phyloP scores from a whole-genome alignment of 2,113 vertebrate genomes.

The Neopipo cinnamomea region DNA sequence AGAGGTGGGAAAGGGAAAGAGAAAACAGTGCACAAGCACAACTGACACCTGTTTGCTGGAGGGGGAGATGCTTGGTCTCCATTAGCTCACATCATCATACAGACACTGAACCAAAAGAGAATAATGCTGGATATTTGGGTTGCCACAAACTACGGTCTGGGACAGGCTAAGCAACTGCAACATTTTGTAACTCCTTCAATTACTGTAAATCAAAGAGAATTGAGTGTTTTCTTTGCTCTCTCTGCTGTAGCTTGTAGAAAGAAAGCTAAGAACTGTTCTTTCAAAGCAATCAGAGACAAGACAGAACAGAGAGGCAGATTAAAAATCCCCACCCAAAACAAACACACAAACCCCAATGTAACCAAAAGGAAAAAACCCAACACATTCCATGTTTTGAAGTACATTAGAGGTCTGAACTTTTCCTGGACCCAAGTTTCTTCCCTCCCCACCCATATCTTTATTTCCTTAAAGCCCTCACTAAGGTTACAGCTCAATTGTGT shows the following conservation, averaged over 20 bases:
- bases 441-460: not conserved
- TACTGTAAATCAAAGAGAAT: constrained; percentile 44
- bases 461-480: not conserved
- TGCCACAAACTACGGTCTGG: constrained; percentile 38
- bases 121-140: constrained; percentile 26
- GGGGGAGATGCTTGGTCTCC: not conserved
- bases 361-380: not conserved
- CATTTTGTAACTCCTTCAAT: constrained; percentile 38
- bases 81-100: not conserved
- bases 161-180: constrained; percentile 39
- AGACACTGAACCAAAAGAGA: constrained; percentile 29
- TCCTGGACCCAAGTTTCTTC: constrained; percentile 39
- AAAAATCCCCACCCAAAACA: not conserved
- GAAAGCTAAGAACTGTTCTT: not conserved
- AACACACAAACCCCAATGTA: not conserved
- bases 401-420: not conserved
- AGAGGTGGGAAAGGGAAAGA: not conserved
- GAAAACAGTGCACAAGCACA: not conserved
- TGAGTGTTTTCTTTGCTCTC: constrained; percentile 2
- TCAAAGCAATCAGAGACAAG: not conserved
- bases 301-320: not conserved
- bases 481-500: not conserved
- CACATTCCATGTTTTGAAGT: not conserved
- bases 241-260: constrained; percentile 3
- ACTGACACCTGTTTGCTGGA: not conserved